Percentiles rank a stretch among this genome's conserved stretches.
These are phyloP conservation scores for Tetramorium simillimum DNA, from an alignment of 1,140 invertebrate genomes.

Conservation along the genomic window DNA sequence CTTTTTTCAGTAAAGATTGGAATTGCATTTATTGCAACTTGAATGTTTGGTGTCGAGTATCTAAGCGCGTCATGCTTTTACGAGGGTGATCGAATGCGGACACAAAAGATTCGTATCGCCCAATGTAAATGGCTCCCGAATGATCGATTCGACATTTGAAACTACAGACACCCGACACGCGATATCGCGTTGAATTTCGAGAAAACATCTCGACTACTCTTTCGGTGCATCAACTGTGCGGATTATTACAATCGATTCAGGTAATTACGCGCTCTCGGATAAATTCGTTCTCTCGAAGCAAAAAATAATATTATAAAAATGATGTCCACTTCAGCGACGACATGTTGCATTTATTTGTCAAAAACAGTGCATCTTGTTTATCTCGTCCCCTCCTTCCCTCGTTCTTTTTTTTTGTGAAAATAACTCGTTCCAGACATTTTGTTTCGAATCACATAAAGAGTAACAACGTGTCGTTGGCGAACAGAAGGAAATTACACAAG, in stretches of 20 bases:
- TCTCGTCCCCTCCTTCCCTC: neutral
- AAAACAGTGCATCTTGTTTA: neutral
- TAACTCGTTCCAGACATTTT: neutral
- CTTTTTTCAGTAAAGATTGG: neutral
- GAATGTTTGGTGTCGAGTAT: neutral
- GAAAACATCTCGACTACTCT: constrained; percentile 13
- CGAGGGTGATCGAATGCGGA: neutral
- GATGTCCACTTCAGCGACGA: neutral
- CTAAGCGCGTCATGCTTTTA: neutral
- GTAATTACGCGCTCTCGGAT: constrained; percentile 13
- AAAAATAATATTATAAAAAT: neutral
- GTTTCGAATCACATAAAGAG: constrained; percentile 31
- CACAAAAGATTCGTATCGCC: constrained; percentile 2
- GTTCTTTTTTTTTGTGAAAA: neutral
- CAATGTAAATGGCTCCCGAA: neutral
- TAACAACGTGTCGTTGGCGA: constrained; percentile 21
- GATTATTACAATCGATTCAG: neutral
- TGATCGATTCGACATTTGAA: constrained; percentile 19
- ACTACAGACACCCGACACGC: neutral
- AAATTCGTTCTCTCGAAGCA: neutral
- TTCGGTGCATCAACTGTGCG: neutral
- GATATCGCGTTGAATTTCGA: constrained; percentile 21
- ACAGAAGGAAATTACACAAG: constrained; percentile 23
- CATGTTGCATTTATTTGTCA: neutral
- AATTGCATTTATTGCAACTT: neutral